A percentile compares a stretch with the other conserved stretches of the same genome.
phyloP scores from a whole-genome alignment of 2,888 invertebrate genomes.

The Cryptus viduatorius region DNA sequence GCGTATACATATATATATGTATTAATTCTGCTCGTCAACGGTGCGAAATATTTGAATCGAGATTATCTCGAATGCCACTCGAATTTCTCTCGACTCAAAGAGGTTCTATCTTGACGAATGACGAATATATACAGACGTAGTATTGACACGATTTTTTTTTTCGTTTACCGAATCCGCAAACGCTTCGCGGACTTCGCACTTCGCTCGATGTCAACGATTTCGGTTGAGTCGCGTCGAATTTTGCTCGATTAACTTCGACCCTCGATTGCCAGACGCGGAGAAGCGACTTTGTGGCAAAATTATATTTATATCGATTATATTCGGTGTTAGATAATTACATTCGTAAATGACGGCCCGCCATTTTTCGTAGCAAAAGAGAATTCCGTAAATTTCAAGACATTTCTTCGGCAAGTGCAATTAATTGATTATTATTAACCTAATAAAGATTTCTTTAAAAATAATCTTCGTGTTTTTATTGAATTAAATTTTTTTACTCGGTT shows the following conservation, averaged over 20 bases:
- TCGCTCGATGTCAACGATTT: slow-evolving; percentile 1
- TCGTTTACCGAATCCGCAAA: not conserved
- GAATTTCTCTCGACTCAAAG: slow-evolving; percentile 13
- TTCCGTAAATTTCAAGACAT: too few relatives aligned
- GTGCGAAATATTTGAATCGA: slow-evolving; percentile 10
- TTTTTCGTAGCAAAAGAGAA: too few relatives aligned
- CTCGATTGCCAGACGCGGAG: not conserved
- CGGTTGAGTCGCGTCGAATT: not conserved
- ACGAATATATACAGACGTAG: not conserved
- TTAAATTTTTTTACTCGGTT: too few relatives aligned
- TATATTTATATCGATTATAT: not conserved
- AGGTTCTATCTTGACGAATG: not conserved
- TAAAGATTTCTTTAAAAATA: too few relatives aligned
- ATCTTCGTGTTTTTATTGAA: too few relatives aligned
- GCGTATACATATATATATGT: not conserved
- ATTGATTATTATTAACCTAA: too few relatives aligned
- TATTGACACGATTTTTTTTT: slow-evolving; percentile 13
- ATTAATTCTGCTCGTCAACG: not conserved
- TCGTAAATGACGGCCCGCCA: not conserved
- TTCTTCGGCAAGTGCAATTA: too few relatives aligned
- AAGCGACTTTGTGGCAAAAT: not conserved
- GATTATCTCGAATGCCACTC: slow-evolving; percentile 15
- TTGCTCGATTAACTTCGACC: not conserved
- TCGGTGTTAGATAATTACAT: not conserved
- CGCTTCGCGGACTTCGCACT: slow-evolving; percentile 31